Conservation (phyloP, 2,113 vertebrate species). For the Cygnus buccinator region DNA sequence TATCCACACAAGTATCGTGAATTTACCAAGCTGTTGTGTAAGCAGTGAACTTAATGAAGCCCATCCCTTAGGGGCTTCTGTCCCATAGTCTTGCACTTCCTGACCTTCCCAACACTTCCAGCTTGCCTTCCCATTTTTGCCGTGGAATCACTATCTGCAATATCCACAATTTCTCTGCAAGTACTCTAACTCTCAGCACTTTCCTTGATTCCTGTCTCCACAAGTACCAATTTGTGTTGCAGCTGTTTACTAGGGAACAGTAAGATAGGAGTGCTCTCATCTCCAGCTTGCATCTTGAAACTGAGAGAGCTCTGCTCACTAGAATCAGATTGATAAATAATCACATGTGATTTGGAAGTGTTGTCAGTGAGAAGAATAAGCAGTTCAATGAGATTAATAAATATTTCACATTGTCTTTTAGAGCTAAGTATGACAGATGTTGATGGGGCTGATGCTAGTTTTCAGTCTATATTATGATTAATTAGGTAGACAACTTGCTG, state of each 20-base stretch:
- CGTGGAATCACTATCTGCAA: not conserved
- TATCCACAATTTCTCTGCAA: not conserved
- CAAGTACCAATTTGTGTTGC: not conserved
- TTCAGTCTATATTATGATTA: not conserved
- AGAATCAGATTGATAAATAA: not conserved
- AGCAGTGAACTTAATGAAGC: not conserved
- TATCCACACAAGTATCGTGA: not conserved
- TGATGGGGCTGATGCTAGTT: not conserved
- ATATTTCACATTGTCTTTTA: not conserved
- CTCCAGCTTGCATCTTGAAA: not conserved
- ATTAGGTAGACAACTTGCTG: not conserved
- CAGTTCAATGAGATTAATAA: not conserved
- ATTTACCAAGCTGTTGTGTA: not conserved
- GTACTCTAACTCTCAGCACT: not conserved
- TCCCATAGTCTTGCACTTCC: not conserved
- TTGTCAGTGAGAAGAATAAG: not conserved
- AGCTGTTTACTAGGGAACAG: not conserved
- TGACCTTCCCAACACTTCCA: not conserved
- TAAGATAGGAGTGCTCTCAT: not conserved
- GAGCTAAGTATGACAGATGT: not conserved
- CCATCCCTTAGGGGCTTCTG: not conserved
- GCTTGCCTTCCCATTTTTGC: not conserved
- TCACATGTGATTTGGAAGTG: not conserved
- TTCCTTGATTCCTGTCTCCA: not conserved
- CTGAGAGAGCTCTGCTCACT: not conserved